A percentile compares a stretch with the other conserved stretches of the same genome.
These are phyloP conservation scores for Xenopus tropicalis DNA, from an alignment of 2,113 vertebrate species.

Conservation along the genomic window UCB_Xtro_10.0 CM004446.2:70185501-70186000, in stretches of 20 bases:
- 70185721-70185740: conserved; percentile 72
- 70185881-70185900: neutral
- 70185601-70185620: conserved; percentile 39
- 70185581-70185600: conserved; percentile 41
- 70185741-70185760: conserved; percentile 50
- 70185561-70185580: conserved; percentile 40
- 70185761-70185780: conserved; percentile 59
- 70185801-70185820: conserved; percentile 31
- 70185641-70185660: conserved; percentile 48
- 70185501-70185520: conserved; percentile 17
- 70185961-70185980: conserved; percentile 6
- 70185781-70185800: conserved; percentile 56
- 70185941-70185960: conserved; percentile 24
- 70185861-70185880: conserved; percentile 11
- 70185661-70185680: conserved; percentile 59
- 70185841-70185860: neutral
- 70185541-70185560: conserved; percentile 51
- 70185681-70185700: conserved; percentile 62
- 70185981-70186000: conserved; percentile 11
- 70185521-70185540: conserved; percentile 33
- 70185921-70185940: neutral
- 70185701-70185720: conserved; percentile 72
- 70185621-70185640: conserved; percentile 38
- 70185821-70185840: neutral
- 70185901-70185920: neutral